A percentile compares a stretch with the other conserved stretches of the same genome.
These are phyloP conservation scores for Tetranychus piercei DNA, from an alignment of 2,888 invertebrate genomes.

Conservation along the genomic window DNA sequence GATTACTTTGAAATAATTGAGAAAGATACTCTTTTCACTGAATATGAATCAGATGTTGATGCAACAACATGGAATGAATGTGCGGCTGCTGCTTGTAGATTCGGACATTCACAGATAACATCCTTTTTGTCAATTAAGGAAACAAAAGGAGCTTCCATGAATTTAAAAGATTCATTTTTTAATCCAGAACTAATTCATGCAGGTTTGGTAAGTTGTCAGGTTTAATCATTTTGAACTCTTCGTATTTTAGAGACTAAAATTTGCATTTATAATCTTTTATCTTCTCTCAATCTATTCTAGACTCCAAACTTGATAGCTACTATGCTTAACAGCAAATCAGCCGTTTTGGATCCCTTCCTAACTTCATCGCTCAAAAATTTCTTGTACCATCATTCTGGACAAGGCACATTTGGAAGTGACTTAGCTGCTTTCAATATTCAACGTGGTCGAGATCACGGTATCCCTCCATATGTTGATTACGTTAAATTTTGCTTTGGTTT, in stretches of 20 bases:
- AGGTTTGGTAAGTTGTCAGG: slow-evolving; percentile 14
- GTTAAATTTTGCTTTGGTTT: slow-evolving; percentile 41
- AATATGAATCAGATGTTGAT: slow-evolving; percentile 47
- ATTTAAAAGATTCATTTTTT: slow-evolving; percentile 15
- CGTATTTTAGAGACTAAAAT: no score
- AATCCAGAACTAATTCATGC: slow-evolving; percentile 11
- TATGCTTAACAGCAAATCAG: background rate
- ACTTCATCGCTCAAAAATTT: slow-evolving; percentile 32
- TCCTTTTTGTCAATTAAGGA: slow-evolving; percentile 44
- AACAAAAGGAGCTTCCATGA: background rate
- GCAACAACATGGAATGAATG: slow-evolving; percentile 63
- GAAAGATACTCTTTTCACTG: slow-evolving; percentile 50
- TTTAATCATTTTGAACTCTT: background rate
- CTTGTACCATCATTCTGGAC: slow-evolving; percentile 58
- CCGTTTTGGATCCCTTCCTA: slow-evolving; percentile 33
- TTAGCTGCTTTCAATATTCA: slow-evolving; percentile 56
- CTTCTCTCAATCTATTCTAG: background rate
- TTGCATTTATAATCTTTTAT: no score
- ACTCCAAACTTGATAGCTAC: background rate
- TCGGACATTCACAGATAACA: slow-evolving; percentile 36
- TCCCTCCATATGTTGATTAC: slow-evolving; percentile 56
- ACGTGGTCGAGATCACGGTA: slow-evolving; percentile 54
- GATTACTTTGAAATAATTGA: slow-evolving; percentile 17
- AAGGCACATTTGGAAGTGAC: slow-evolving; percentile 58
- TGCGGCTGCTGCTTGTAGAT: slow-evolving; percentile 49